Conservation (phyloP, 2,888 invertebrate genomes). For the Erebia palarica region DNA sequence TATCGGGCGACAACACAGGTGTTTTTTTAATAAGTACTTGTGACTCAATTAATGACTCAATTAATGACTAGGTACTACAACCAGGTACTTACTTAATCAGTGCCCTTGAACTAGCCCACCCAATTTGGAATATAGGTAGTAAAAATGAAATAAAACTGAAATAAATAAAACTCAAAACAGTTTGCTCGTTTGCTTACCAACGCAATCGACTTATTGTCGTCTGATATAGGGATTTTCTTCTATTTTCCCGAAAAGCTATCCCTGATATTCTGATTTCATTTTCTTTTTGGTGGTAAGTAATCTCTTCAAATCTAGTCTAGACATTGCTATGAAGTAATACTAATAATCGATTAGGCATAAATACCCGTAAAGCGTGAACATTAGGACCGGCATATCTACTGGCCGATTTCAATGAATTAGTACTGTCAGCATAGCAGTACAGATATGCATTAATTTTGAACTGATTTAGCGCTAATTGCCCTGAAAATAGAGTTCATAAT, state of each 20-base stretch:
- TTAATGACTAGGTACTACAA: background rate
- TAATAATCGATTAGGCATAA: conserved; percentile 18
- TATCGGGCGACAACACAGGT: background rate
- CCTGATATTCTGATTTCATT: too few relatives aligned
- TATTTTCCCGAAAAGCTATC: too few relatives aligned
- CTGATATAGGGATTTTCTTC: too few relatives aligned
- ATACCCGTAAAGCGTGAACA: conserved; percentile 24
- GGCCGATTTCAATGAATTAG: conserved; percentile 3
- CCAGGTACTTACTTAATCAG: background rate
- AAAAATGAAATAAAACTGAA: background rate
- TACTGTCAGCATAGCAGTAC: background rate
- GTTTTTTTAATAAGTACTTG: background rate
- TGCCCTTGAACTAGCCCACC: background rate
- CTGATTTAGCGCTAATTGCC: conserved; percentile 6
- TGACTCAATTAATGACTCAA: too few relatives aligned
- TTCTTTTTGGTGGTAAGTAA: too few relatives aligned
- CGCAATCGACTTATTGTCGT: too few relatives aligned
- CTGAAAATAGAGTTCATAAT: conserved; percentile 11
- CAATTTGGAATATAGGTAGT: background rate
- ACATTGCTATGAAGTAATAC: background rate
- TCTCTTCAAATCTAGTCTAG: background rate
- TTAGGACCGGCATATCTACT: background rate
- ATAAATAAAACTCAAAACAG: background rate
- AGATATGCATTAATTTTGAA: background rate
- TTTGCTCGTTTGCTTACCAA: background rate